These are phyloP conservation scores for Solea senegalensis DNA, from an alignment of 2,113 vertebrate genomes.

Conservation along the genomic window DNA sequence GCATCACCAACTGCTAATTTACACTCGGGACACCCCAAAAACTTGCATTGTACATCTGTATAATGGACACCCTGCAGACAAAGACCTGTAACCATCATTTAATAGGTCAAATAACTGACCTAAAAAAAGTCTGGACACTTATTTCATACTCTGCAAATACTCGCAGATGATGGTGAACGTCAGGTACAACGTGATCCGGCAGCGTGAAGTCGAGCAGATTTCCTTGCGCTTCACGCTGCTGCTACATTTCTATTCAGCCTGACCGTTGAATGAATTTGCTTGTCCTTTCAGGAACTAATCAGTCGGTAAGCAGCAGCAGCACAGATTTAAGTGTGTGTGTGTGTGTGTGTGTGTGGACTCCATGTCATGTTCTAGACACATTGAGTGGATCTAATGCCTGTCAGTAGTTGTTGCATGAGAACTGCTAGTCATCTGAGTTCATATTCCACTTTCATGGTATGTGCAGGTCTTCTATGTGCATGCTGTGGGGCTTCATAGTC, in stretches of 20 bases:
- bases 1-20: too few species aligned
- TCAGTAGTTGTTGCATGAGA: slow-evolving; percentile 21
- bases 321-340: not conserved
- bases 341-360: not conserved
- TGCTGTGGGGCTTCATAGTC: slow-evolving; percentile 10
- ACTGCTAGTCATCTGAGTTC: not conserved
- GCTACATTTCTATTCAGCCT: slow-evolving; percentile 21
- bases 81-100: too few species aligned
- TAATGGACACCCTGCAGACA: too few species aligned
- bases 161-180: not conserved
- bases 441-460: slow-evolving; percentile 45
- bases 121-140: slow-evolving; percentile 7
- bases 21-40: too few species aligned
- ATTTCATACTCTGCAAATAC: not conserved
- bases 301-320: slow-evolving; percentile 1
- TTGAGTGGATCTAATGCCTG: slow-evolving; percentile 6
- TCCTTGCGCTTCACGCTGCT: not conserved
- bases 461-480: slow-evolving; percentile 28
- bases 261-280: not conserved
- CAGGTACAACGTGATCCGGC: not conserved
- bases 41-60: too few species aligned
- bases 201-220: not conserved
- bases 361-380: too few species aligned
- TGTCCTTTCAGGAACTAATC: not conserved
- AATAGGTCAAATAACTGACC: slow-evolving; percentile 7